Conservation (phyloP, 2,797 vertebrate genomes). For the Liparis tanakae region DNA sequence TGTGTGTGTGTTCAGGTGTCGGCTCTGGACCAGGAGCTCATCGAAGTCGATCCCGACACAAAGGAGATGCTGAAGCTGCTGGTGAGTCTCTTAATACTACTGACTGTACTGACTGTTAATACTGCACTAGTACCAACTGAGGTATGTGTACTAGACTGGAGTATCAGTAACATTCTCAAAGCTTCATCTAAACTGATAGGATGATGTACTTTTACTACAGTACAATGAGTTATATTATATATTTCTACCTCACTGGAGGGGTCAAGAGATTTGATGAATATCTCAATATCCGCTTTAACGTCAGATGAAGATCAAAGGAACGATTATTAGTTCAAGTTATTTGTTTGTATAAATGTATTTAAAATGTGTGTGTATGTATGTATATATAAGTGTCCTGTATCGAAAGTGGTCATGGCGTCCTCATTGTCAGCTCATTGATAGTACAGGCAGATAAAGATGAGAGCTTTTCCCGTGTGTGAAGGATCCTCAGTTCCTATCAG, state of each 20-base stretch:
- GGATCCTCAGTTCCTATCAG: conserved; percentile 71
- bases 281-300: too few relatives aligned
- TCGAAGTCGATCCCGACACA: conserved; percentile 13
- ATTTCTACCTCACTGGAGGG: too few relatives aligned
- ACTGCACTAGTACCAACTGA: not conserved
- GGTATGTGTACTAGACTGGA: not conserved
- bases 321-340: too few relatives aligned
- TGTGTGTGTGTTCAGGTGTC: not conserved
- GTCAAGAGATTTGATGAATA: too few relatives aligned
- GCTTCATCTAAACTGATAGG: not conserved
- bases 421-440: conserved; percentile 62
- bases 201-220: too few relatives aligned
- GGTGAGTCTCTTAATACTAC: not conserved
- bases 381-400: conserved; percentile 48
- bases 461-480: conserved; percentile 83
- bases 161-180: not conserved
- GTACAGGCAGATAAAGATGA: conserved; percentile 64
- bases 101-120: too few relatives aligned
- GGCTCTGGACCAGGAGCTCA: conserved; percentile 19
- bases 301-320: too few relatives aligned
- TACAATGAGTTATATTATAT: too few relatives aligned
- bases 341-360: too few relatives aligned
- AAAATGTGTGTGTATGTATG: too few relatives aligned
- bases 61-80: conserved; percentile 24
- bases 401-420: conserved; percentile 57